Conservation (phyloP, 2,888 invertebrate genomes). For the Dasypogon diadema region DNA sequence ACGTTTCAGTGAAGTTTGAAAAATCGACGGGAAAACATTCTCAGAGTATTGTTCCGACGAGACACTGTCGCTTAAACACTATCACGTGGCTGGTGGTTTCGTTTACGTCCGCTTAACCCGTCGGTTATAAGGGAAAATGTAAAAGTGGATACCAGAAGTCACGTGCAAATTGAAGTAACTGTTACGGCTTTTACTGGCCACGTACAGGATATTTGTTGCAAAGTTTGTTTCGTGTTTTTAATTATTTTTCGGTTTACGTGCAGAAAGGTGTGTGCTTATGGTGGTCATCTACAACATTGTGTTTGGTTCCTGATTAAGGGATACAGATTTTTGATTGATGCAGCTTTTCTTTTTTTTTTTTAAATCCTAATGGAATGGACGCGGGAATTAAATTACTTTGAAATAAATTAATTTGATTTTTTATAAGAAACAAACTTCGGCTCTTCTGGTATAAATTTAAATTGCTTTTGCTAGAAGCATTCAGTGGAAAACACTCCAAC, state of each 20-base stretch:
- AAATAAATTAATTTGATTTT: no score
- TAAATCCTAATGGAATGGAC: no score
- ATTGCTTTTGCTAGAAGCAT: no score
- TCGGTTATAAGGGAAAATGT: slow-evolving; percentile 5
- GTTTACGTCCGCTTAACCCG: not conserved
- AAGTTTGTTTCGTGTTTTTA: slow-evolving; percentile 46
- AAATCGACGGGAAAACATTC: slow-evolving; percentile 37
- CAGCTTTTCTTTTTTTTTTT: no score
- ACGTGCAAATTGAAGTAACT: slow-evolving; percentile 18
- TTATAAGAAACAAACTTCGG: no score
- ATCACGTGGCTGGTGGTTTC: slow-evolving; percentile 17
- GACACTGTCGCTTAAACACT: not conserved
- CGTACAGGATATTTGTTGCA: slow-evolving; percentile 33
- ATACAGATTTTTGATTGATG: no score
- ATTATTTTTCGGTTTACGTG: slow-evolving; percentile 18
- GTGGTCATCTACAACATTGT: slow-evolving; percentile 20
- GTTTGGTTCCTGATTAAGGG: not conserved
- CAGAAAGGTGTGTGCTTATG: slow-evolving; percentile 6
- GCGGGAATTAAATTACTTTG: no score
- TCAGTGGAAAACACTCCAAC: no score
- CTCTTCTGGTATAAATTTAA: no score
- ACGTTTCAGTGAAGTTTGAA: slow-evolving; percentile 19
- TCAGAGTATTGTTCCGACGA: not conserved
- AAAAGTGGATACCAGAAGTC: slow-evolving; percentile 15
- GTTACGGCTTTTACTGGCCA: slow-evolving; percentile 9